Percentiles rank a stretch among this genome's conserved stretches.
phyloP scores from a whole-genome alignment of 2,797 vertebrate genomes.

The Bradypodion pumilum region DNA sequence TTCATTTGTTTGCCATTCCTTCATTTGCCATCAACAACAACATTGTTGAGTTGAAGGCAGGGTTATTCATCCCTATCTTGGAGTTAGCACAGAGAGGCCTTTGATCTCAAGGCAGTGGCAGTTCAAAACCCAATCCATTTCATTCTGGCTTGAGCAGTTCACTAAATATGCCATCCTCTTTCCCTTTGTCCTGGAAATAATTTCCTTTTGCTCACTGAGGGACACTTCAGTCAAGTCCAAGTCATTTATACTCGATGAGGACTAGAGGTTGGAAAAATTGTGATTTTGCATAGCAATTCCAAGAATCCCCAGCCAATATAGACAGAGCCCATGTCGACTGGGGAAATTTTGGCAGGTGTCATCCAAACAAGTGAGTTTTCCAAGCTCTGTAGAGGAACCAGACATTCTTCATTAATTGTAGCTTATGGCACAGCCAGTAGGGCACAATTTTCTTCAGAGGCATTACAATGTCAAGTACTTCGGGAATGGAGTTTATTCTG shows the following conservation, averaged over 20 bases:
- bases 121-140: not conserved
- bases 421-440: not conserved
- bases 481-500: too few species aligned
- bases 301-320: not conserved
- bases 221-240: not conserved
- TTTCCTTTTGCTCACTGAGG: not conserved
- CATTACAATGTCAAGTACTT: not conserved
- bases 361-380: not conserved
- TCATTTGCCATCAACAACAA: not conserved
- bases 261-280: not conserved
- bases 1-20: conserved; percentile 22
- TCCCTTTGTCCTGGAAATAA: not conserved
- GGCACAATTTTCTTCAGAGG: not conserved
- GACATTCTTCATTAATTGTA: not conserved
- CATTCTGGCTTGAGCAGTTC: not conserved
- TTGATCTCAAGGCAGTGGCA: not conserved
- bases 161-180: not conserved
- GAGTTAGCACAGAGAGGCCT: not conserved
- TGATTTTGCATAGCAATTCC: not conserved
- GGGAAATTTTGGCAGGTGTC: not conserved
- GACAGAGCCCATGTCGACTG: not conserved
- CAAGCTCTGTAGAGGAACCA: not conserved
- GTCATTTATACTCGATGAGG: not conserved
- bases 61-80: not conserved
- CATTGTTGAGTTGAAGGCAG: conserved; percentile 2